Evolutionary conservation across 2,888 invertebrate species (phyloP).

Genomic region (Tineola bisselliella): DNA sequence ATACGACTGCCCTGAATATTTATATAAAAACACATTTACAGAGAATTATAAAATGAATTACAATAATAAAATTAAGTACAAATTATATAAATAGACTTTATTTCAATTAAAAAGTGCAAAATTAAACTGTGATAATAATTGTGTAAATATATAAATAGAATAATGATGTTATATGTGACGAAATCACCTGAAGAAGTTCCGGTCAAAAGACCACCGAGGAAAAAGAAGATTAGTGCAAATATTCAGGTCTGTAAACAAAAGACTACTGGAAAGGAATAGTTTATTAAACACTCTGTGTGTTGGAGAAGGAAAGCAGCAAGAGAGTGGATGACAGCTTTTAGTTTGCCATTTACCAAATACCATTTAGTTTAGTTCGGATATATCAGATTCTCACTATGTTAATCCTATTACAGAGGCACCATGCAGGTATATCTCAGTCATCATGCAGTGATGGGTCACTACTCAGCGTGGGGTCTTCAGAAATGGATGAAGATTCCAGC

Average conservation of each 20-base stretch:
- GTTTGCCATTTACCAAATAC: too few species aligned
- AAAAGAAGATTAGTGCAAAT: conserved; percentile 48
- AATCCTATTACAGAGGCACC: conserved; percentile 44
- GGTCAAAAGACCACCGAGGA: conserved; percentile 48
- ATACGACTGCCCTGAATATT: neutral
- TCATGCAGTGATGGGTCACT: conserved; percentile 80
- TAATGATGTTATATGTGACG: conserved; percentile 57
- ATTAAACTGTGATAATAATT: conserved; percentile 21
- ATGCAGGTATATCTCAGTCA: conserved; percentile 64
- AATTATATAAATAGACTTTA: too few species aligned
- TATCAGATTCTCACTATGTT: too few species aligned
- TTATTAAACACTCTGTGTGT: too few species aligned
- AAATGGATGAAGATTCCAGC: conserved; percentile 73
- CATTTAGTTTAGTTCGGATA: too few species aligned
- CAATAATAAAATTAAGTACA: neutral
- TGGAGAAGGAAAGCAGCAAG: too few species aligned
- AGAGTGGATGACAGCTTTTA: too few species aligned
- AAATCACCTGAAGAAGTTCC: conserved; percentile 41
- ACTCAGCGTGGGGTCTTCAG: conserved; percentile 82
- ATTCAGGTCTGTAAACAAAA: conserved; percentile 45
- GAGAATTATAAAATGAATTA: too few species aligned
- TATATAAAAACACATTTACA: neutral
- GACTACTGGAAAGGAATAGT: too few species aligned
- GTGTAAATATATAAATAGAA: conserved; percentile 18
- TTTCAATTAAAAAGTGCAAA: neutral